Evolutionary conservation across 2,797 vertebrate species (phyloP).

Genomic region (Emydoidea blandingii): DNA sequence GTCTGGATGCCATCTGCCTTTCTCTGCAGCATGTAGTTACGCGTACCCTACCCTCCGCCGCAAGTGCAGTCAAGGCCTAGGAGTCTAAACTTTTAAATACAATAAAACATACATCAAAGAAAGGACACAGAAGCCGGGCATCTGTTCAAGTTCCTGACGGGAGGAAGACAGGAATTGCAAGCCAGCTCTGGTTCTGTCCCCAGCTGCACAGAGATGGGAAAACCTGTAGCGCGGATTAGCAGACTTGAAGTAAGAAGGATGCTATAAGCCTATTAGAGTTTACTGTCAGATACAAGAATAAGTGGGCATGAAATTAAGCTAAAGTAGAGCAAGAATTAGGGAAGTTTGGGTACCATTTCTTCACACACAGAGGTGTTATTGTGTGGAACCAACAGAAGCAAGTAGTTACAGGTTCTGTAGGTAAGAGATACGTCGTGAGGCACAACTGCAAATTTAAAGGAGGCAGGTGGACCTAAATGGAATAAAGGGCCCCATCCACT

Average conservation of each 20-base stretch:
- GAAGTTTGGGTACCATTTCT: background rate
- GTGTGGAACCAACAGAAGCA: no score
- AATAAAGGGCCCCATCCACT: background rate
- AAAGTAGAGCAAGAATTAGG: background rate
- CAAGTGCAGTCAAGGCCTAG: background rate
- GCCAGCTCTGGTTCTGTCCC: background rate
- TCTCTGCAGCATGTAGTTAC: background rate
- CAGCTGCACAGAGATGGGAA: background rate
- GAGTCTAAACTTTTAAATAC: background rate
- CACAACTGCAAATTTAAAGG: background rate
- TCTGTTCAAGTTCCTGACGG: background rate
- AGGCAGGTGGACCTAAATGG: background rate
- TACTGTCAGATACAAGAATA: background rate
- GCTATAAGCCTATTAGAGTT: background rate
- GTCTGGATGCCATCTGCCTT: background rate
- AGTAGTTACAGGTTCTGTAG: background rate
- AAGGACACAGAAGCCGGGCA: background rate
- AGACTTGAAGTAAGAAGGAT: background rate
- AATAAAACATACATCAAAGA: background rate
- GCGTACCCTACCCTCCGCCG: background rate
- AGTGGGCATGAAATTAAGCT: background rate
- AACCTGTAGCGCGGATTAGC: background rate
- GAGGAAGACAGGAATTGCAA: background rate
- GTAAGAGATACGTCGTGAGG: background rate
- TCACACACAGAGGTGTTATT: background rate